A percentile compares a stretch with the other conserved stretches of the same genome.
Evolutionary conservation across 2,888 invertebrate genomes (phyloP).

Genomic region (Leptinotarsa rubiginosa): DNA sequence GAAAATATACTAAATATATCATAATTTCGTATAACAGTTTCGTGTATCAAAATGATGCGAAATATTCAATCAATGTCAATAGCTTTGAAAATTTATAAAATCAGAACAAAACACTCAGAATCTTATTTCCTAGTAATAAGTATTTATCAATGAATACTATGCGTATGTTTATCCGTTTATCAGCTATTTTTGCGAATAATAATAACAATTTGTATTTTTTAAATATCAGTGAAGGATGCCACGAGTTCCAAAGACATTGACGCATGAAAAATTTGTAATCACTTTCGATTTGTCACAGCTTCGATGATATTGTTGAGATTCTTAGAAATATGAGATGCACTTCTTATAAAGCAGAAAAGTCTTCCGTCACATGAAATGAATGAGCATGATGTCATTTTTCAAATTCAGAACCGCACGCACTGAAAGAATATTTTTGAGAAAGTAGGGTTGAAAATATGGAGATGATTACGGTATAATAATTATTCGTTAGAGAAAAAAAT

Average conservation of each 20-base stretch:
- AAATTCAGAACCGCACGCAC: no score
- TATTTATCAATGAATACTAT: slow-evolving; percentile 8
- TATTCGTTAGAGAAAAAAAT: no score
- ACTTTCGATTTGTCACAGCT: slow-evolving; percentile 2
- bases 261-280: slow-evolving; percentile 7
- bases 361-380: no score
- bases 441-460: no score
- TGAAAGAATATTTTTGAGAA: no score
- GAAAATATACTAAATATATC: no score
- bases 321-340: background rate
- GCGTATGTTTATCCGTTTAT: slow-evolving; percentile 4
- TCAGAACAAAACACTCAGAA: background rate
- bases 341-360: no score
- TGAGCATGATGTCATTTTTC: no score
- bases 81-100: background rate
- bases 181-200: slow-evolving; percentile 9
- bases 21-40: no score
- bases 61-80: no score
- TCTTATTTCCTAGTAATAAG: background rate
- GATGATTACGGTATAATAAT: no score
- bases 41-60: no score
- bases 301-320: background rate
- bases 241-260: slow-evolving; percentile 6
- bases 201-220: slow-evolving; percentile 7
- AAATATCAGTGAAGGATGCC: slow-evolving; percentile 1